phyloP scores from a whole-genome alignment of 2,797 vertebrate genomes.

The Chrosomus eos region DNA sequence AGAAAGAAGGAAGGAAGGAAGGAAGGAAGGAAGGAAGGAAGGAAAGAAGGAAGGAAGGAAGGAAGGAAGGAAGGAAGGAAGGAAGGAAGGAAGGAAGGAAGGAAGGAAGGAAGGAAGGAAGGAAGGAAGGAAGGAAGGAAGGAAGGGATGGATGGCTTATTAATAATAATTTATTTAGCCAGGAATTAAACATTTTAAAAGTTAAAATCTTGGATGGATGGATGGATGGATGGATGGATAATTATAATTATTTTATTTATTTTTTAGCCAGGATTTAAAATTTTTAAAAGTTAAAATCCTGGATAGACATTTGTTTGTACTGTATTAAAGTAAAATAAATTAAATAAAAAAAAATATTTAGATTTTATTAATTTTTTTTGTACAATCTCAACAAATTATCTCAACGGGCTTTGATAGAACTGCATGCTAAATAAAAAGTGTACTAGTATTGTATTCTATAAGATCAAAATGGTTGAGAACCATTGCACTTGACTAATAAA shows the following conservation, averaged over 20 bases:
- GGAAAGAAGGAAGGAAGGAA: fast-evolving
- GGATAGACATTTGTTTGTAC: background rate
- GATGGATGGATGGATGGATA: too few species aligned
- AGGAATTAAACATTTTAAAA: too few species aligned
- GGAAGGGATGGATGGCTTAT: background rate
- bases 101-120: too few species aligned
- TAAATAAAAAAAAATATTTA: background rate
- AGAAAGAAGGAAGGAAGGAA: too few species aligned
- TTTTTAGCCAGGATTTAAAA: too few species aligned
- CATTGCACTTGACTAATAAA: background rate
- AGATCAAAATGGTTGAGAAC: background rate
- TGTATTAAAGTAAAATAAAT: background rate
- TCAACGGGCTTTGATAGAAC: background rate
- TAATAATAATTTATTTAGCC: too few species aligned
- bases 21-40: too few species aligned
- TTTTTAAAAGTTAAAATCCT: too few species aligned
- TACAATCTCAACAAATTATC: too few species aligned
- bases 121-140: background rate
- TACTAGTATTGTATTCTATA: background rate
- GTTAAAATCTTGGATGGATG: too few species aligned
- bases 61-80: fast-evolving
- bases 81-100: too few species aligned
- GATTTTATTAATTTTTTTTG: background rate
- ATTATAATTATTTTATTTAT: too few species aligned
- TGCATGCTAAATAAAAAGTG: background rate